A percentile compares a stretch with the other conserved stretches of the same genome.
Evolutionary conservation across 2,888 invertebrate genomes (phyloP).

Genomic region (Pristionchus mayeri): DNA sequence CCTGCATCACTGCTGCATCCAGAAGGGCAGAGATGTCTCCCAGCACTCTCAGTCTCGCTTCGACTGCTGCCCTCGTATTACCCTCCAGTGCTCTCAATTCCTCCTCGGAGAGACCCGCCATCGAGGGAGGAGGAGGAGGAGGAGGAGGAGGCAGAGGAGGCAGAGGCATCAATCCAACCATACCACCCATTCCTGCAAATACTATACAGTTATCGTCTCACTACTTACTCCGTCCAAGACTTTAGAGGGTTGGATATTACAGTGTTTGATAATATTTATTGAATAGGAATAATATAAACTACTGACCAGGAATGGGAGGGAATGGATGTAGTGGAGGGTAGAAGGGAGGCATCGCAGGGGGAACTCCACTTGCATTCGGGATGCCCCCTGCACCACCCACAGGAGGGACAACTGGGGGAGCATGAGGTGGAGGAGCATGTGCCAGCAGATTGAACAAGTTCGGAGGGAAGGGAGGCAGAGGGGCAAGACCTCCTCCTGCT

Average conservation of each 20-base stretch:
- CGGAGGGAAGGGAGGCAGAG: slow-evolving; percentile 49
- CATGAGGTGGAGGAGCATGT: slow-evolving; percentile 60
- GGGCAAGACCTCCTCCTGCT: slow-evolving; percentile 6
- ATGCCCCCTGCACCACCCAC: slow-evolving; percentile 49
- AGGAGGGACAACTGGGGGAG: slow-evolving; percentile 52
- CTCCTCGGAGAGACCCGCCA: slow-evolving; percentile 84
- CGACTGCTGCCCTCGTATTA: slow-evolving; percentile 88
- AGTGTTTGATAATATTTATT: too few species aligned
- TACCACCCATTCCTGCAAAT: slow-evolving; percentile 24
- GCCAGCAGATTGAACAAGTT: slow-evolving; percentile 63
- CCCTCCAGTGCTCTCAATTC: slow-evolving; percentile 92
- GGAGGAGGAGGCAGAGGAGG: slow-evolving; percentile 70
- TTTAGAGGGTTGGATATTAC: too few species aligned
- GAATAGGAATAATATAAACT: neutral
- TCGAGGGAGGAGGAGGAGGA: slow-evolving; percentile 78
- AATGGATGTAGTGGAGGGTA: slow-evolving; percentile 57
- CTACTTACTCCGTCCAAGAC: too few species aligned
- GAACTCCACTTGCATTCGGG: slow-evolving; percentile 3
- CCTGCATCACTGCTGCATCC: slow-evolving; percentile 92
- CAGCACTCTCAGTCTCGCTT: slow-evolving; percentile 89
- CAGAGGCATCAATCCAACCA: slow-evolving; percentile 50
- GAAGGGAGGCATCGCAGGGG: slow-evolving; percentile 58
- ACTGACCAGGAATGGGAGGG: slow-evolving; percentile 22
- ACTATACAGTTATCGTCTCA: too few species aligned
- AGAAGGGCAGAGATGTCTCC: slow-evolving; percentile 90